Evolutionary conservation across 2,113 vertebrate genomes (phyloP).

Genomic region (Pterophyllum scalare): DNA sequence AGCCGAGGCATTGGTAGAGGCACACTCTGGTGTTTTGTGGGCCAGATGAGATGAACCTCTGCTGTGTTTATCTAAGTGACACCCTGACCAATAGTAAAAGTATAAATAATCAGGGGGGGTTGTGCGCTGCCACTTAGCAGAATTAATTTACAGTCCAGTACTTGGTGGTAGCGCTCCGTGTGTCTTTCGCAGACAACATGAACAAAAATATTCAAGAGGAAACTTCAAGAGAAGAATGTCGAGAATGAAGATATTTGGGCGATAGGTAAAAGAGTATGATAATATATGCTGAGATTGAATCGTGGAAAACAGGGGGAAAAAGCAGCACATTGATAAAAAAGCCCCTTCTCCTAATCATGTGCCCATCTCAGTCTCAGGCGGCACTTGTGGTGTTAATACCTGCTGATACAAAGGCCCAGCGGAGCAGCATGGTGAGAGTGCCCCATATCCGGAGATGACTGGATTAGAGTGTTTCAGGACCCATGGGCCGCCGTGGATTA

Average conservation of each 20-base stretch:
- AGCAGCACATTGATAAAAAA: conserved; percentile 50
- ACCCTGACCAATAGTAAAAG: conserved; percentile 73
- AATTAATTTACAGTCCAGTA: conserved; percentile 79
- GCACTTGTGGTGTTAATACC: conserved; percentile 79
- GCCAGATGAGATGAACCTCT: conserved; percentile 80
- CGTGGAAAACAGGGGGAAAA: conserved; percentile 27
- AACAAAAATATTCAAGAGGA: background rate
- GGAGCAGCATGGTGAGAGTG: conserved; percentile 67
- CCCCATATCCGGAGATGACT: conserved; percentile 69
- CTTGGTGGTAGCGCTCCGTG: background rate
- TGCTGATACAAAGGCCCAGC: conserved; percentile 72
- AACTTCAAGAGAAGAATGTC: fast-evolving
- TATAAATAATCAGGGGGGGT: conserved; percentile 80
- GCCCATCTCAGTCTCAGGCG: conserved; percentile 61
- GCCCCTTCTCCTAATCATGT: conserved; percentile 55
- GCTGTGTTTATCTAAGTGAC: conserved; percentile 81
- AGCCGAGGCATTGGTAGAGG: conserved; percentile 73
- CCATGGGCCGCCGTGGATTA: conserved; percentile 77
- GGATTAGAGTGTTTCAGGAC: conserved; percentile 76
- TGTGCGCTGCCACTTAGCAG: conserved; percentile 77
- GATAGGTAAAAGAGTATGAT: background rate
- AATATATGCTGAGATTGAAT: background rate
- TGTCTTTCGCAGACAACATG: background rate
- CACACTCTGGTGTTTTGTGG: conserved; percentile 81
- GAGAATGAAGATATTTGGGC: background rate